Conservation (phyloP, 2,113 vertebrate genomes). For the Oxygymnocypris stewartii region DNA sequence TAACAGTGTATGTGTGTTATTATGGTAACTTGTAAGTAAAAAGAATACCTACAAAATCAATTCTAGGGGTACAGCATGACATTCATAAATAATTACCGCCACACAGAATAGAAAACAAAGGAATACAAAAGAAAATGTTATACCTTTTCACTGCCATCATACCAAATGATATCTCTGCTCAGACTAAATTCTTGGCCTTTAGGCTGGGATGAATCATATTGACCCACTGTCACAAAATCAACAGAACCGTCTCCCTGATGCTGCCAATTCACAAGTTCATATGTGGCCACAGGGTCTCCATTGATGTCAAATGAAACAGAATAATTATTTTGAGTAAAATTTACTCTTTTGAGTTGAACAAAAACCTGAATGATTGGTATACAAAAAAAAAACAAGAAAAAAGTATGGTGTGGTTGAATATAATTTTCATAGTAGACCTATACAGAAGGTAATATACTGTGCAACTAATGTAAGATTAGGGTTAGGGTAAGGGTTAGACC, state of each 20-base stretch:
- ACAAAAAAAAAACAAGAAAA: too few species aligned
- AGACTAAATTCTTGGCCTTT: conserved; percentile 71
- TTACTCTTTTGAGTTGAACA: conserved; percentile 62
- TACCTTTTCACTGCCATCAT: conserved; percentile 72
- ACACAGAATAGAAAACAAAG: background rate
- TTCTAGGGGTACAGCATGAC: conserved; percentile 8
- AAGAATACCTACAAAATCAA: background rate
- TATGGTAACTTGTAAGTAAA: background rate
- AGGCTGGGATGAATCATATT: conserved; percentile 71
- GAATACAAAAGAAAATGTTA: background rate
- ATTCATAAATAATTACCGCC: background rate
- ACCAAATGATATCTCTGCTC: conserved; percentile 68
- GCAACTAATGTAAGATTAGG: background rate
- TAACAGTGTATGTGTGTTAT: too few species aligned
- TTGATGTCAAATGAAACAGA: conserved; percentile 71
- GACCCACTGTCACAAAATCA: conserved; percentile 70
- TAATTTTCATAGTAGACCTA: background rate
- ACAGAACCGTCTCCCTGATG: conserved; percentile 59
- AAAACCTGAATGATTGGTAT: conserved; percentile 57
- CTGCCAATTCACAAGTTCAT: conserved; percentile 79
- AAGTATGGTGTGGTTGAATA: background rate
- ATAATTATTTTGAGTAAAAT: conserved; percentile 66
- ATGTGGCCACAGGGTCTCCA: conserved; percentile 73
- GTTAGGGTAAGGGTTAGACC: too few species aligned
- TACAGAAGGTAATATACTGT: background rate